phyloP scores from a whole-genome alignment of 2,113 vertebrate genomes.

The Hypomesus transpacificus region DNA sequence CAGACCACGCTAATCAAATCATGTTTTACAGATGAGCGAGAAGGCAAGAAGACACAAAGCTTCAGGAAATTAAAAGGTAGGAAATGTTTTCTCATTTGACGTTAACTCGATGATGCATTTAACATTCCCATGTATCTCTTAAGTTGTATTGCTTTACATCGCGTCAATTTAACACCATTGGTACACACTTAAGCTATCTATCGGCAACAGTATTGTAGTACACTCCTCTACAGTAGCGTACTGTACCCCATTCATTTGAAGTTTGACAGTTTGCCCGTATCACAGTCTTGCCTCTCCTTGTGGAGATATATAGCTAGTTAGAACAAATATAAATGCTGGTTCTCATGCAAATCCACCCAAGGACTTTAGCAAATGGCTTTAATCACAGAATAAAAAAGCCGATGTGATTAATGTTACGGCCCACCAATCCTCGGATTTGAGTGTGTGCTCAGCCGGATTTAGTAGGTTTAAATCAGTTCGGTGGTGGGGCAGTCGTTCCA shows the following conservation, averaged over 20 bases:
- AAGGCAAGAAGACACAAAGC: constrained; percentile 39
- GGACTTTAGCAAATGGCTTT: constrained; percentile 8
- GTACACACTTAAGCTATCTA: background rate
- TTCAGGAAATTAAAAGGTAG: constrained; percentile 56
- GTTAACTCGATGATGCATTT: background rate
- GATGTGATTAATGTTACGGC: constrained; percentile 41
- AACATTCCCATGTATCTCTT: no score
- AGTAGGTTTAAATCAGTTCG: constrained; percentile 26
- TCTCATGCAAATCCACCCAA: background rate
- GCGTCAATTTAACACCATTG: background rate
- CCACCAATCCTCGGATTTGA: constrained; percentile 54
- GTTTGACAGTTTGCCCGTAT: constrained; percentile 6
- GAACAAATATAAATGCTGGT: background rate
- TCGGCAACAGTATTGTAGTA: background rate
- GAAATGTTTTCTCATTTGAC: constrained; percentile 7
- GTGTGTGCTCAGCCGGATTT: constrained; percentile 47
- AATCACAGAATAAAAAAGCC: constrained; percentile 20
- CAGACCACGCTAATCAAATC: background rate
- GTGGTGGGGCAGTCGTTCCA: constrained; percentile 8
- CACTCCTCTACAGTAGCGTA: background rate
- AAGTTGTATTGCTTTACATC: background rate
- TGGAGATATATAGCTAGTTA: background rate
- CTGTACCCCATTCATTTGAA: background rate
- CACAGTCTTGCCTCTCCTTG: background rate
- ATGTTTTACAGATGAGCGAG: constrained; percentile 61